These are phyloP conservation scores for Trinorchestia longiramus DNA, from an alignment of 1,140 invertebrate species.

Conservation along the genomic window DNA sequence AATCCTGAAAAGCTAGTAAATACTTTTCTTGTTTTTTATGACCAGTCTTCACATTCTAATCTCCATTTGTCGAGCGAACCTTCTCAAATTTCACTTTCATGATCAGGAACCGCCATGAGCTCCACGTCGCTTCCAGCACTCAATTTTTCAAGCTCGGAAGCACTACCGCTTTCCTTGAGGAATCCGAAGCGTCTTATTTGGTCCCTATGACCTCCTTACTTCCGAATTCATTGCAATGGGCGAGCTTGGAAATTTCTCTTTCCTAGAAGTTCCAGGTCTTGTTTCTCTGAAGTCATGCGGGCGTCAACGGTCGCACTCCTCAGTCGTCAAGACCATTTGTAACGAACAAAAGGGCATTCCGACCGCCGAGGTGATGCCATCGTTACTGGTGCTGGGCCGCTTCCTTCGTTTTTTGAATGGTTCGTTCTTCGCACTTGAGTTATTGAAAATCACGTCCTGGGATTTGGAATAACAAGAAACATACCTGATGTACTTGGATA, in stretches of 20 bases:
- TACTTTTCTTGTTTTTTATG: background rate
- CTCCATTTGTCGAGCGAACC: background rate
- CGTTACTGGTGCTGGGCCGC: background rate
- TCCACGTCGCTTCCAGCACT: background rate
- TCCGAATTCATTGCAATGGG: background rate
- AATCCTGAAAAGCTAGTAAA: background rate
- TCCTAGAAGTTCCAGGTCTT: background rate
- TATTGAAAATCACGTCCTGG: background rate
- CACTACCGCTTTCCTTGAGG: background rate
- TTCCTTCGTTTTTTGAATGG: background rate
- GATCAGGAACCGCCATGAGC: background rate
- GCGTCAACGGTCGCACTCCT: background rate
- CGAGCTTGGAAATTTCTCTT: background rate
- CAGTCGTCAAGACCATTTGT: background rate
- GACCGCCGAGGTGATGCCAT: background rate
- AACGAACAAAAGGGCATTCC: background rate
- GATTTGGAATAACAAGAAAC: background rate
- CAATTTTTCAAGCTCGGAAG: background rate
- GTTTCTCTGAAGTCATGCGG: background rate
- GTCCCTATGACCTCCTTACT: background rate
- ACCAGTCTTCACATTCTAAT: background rate
- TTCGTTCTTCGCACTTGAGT: background rate
- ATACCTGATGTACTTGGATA: background rate
- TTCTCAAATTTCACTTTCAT: background rate
- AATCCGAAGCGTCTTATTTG: constrained; percentile 7